These are phyloP conservation scores for Pseudomyrmex gracilis DNA, from an alignment of 1,140 invertebrate genomes.

Conservation along the genomic window DNA sequence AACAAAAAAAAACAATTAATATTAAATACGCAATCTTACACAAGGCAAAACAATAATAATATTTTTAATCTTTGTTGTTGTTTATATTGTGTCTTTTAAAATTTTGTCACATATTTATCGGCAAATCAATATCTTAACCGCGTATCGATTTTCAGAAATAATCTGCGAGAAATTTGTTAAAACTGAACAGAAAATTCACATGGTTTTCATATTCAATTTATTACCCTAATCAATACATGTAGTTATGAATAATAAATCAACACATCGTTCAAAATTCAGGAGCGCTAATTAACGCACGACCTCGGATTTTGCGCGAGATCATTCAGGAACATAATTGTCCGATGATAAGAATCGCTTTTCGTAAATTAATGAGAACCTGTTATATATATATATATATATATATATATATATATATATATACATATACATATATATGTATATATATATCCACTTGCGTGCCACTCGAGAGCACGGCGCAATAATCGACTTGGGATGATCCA, in stretches of 20 bases:
- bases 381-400: no score
- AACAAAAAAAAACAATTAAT: not conserved
- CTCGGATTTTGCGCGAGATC: not conserved
- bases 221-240: not conserved
- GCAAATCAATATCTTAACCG: no score
- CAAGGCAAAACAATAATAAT: no score
- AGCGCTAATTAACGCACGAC: not conserved
- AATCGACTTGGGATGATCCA: conserved; percentile 65
- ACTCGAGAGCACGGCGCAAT: conserved; percentile 50
- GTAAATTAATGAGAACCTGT: conserved; percentile 53
- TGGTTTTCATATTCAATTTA: not conserved
- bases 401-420: no score
- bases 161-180: no score
- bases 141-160: no score
- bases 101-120: no score
- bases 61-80: not conserved
- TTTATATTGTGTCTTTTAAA: no score
- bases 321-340: conserved; percentile 19
- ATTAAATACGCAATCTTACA: not conserved
- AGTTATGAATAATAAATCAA: not conserved
- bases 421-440: no score
- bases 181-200: no score
- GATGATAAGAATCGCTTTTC: not conserved
- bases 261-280: not conserved
- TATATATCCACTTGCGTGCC: conserved; percentile 37